Evolutionary conservation across 2,888 invertebrate species (phyloP).

Genomic region (Metopia argyrocephala): DNA sequence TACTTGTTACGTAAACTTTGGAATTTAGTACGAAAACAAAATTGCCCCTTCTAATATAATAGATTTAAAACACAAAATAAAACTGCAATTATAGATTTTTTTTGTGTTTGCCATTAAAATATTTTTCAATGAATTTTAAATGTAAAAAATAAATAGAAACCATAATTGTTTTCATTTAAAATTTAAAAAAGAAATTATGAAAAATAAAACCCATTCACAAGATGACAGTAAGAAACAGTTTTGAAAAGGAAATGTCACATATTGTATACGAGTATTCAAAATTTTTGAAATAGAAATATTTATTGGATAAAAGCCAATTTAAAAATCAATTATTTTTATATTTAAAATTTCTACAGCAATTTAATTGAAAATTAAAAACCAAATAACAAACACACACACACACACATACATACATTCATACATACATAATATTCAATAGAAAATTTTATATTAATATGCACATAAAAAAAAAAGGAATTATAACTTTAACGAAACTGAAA

Average conservation of each 20-base stretch:
- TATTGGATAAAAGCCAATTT: conserved; percentile 33
- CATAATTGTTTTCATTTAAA: not conserved
- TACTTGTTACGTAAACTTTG: not conserved
- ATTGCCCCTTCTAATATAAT: too few relatives aligned
- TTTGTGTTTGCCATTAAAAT: too few relatives aligned
- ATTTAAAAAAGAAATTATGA: not conserved
- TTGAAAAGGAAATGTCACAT: conserved; percentile 50
- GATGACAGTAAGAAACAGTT: conserved; percentile 27
- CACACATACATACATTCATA: not conserved
- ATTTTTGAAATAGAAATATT: not conserved
- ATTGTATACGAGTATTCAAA: not conserved
- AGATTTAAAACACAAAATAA: not conserved
- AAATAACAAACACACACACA: not conserved
- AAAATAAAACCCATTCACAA: not conserved
- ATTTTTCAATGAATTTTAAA: too few relatives aligned
- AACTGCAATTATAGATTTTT: not conserved
- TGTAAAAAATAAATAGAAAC: not conserved
- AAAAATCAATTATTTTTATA: not conserved
- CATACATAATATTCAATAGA: not conserved
- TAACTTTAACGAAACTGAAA: too few relatives aligned
- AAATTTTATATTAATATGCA: too few relatives aligned
- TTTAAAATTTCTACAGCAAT: not conserved
- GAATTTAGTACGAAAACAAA: not conserved
- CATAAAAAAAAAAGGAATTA: too few relatives aligned
- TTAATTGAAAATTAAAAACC: not conserved